Evolutionary conservation across 2,888 invertebrate genomes (phyloP), one percentile per base, ranked within the genome.

Genomic region (Eupithecia exiguata): DNA sequence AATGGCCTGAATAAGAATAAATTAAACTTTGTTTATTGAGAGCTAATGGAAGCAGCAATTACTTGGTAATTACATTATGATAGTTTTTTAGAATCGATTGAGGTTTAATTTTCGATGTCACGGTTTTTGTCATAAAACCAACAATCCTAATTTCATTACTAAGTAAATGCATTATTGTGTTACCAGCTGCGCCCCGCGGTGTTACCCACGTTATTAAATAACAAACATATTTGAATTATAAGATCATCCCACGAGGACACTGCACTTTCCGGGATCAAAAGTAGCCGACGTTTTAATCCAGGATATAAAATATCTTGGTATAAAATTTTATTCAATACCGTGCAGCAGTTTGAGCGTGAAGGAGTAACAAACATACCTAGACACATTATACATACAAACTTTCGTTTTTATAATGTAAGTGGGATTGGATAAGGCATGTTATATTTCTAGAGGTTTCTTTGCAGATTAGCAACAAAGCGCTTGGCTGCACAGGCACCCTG

Each of bases 401-500:
- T 58, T 58, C 21, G 25, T 14, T 9, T 58, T 21, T 14, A 58
- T 58, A 58, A 21, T 53, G 21, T 21, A 21, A 53, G 21, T 21
- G 53, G 21, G 21, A 10, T n/a, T 49, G n/a, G 65, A n/a, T 65
- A 21, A 40, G 21, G 21, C 25, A 12, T 21, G 10, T 66, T 38
- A 21, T 38, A 43, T 43, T 66, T 66, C 16, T 67, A 61, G 67
- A 61, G n/a, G 18, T 46, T 43, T 71, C 67, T 68, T 46, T 40
- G 25, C n/a, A 72, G 62, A 71, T 74, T 77, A 71, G 71, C 70
- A 69, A 76, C 68, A 71, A 73, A 78, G 77, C 70, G 72, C 70
- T 75, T 76, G 81, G 78, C 82, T 84, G 84, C 83, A 36, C 63
- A n/a, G 85, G 78, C 83, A 80, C 82, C 81, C 80, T 89, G 91